These are phyloP conservation scores for Phyllotreta cruciferae DNA, from an alignment of 2,888 invertebrate genomes.

Conservation along the genomic window DNA sequence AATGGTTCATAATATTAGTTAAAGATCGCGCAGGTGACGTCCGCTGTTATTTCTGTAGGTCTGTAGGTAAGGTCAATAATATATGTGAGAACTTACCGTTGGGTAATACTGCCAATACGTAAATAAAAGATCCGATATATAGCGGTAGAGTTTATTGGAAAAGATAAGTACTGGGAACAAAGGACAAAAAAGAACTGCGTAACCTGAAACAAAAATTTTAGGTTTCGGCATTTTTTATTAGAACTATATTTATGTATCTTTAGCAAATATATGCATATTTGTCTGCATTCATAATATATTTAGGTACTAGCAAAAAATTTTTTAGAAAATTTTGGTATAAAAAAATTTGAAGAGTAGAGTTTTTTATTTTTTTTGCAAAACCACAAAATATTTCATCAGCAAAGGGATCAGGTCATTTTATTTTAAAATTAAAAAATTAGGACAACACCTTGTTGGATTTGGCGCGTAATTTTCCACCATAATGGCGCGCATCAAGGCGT, in stretches of 20 bases:
- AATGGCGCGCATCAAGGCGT: too few species aligned
- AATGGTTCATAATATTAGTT: too few species aligned
- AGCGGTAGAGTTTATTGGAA: conserved; percentile 72
- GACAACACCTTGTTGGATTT: too few species aligned
- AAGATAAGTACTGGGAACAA: conserved; percentile 74
- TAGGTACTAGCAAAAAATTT: too few species aligned
- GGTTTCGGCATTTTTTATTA: too few species aligned
- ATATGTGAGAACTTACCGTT: conserved; percentile 67
- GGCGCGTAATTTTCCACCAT: too few species aligned
- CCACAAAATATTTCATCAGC: background rate
- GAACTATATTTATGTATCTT: too few species aligned
- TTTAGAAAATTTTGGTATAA: conserved; percentile 7
- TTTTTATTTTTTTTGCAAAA: conserved; percentile 5
- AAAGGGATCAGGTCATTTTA: background rate
- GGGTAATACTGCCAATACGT: conserved; percentile 84
- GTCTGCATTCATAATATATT: too few species aligned
- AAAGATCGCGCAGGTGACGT: too few species aligned
- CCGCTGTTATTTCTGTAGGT: too few species aligned
- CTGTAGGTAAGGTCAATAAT: conserved; percentile 1
- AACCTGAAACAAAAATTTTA: conserved; percentile 49
- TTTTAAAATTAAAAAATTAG: too few species aligned
- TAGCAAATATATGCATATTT: too few species aligned
- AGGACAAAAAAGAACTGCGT: conserved; percentile 71
- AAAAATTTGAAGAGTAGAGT: conserved; percentile 5
- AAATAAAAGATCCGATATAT: conserved; percentile 73